Base-by-base conservation (phyloP, 2,113 vertebrate genomes). In the Carassius gibelio region DNA sequence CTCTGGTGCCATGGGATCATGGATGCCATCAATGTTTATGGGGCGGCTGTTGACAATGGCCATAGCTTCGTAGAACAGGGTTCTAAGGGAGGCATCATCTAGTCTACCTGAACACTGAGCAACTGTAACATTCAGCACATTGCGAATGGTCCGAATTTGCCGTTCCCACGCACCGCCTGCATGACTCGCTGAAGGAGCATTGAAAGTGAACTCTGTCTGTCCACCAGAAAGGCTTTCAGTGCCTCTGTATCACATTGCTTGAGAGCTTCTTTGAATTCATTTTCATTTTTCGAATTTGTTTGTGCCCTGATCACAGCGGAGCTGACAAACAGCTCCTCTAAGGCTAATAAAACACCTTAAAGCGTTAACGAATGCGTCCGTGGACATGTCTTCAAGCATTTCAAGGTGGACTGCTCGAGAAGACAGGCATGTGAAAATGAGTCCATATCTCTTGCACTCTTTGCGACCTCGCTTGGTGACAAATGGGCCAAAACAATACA, bases 361-460 rank as follows among this genome's bases (percentile, higher is more conserved):
- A 21, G 71, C 38, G n/a, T 74, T 74, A n/a, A 75, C 45, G 15
- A 74, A 74, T 7, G 34, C 36, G 7, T 72, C 69, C 8, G n/a
- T 17, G 4, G 77, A 78, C 48, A 78, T 14, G n/a, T 78, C 75
- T 52, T 78, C 75, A 52, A 78, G 75, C 50, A 78, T 82, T 74
- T 74, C 71, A 36, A 74, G 34, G n/a, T 74, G 38, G 38, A 74
- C 36, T 45, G 71, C 71, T 38, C 80, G 61, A 64, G 36, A 82
- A 64, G 80, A 82, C 34, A 45, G 42, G 80, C 80, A 82, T 36
- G 61, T 82, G 8, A 82, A 82, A 19, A 82, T 64, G 11, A 82
- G 80, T 34, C 36, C 80, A 82, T 82, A 82, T 82, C 80, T 66
- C 36, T 82, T 82, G 19, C 36, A 62, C 42, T 82, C 80, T 68